A percentile compares a stretch with the other conserved stretches of the same genome.
These are phyloP conservation scores for Otis tarda DNA, from an alignment of 2,113 vertebrate genomes.

Conservation along the genomic window DNA sequence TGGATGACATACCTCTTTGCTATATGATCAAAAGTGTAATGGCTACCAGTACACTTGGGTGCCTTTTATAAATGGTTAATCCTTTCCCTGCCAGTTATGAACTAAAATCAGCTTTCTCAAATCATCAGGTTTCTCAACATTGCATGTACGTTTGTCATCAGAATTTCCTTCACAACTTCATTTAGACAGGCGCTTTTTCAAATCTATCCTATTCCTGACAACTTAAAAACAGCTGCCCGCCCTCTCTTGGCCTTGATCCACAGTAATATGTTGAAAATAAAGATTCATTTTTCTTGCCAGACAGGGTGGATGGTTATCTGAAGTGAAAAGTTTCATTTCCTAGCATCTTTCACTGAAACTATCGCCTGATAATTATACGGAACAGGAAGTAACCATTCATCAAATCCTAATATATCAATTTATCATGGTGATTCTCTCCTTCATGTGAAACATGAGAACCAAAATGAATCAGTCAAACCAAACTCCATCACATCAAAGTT, in stretches of 20 bases:
- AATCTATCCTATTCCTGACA: slow-evolving; percentile 54
- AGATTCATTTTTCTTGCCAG: slow-evolving; percentile 77
- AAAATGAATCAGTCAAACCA: slow-evolving; percentile 70
- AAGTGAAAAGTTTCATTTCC: slow-evolving; percentile 79
- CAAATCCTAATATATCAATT: slow-evolving; percentile 74
- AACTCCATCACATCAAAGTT: slow-evolving; percentile 25
- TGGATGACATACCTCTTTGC: not conserved
- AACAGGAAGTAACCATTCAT: slow-evolving; percentile 79
- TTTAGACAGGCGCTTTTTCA: slow-evolving; percentile 44
- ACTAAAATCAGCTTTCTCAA: not conserved
- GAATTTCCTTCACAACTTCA: slow-evolving; percentile 32
- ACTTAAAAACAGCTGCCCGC: slow-evolving; percentile 13
- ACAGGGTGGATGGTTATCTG: slow-evolving; percentile 73
- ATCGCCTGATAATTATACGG: slow-evolving; percentile 72
- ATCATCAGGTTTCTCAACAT: not conserved
- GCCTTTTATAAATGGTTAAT: not conserved
- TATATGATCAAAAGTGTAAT: not conserved
- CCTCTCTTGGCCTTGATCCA: slow-evolving; percentile 57
- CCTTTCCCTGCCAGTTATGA: not conserved
- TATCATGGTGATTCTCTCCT: slow-evolving; percentile 62
- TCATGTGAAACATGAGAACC: slow-evolving; percentile 42
- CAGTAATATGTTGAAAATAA: slow-evolving; percentile 64
- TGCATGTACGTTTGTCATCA: not conserved
- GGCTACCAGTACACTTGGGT: not conserved
- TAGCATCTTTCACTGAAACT: slow-evolving; percentile 75